Base-by-base conservation (phyloP, 2,113 vertebrate species). In the Antidorcas marsupialis region DNA sequence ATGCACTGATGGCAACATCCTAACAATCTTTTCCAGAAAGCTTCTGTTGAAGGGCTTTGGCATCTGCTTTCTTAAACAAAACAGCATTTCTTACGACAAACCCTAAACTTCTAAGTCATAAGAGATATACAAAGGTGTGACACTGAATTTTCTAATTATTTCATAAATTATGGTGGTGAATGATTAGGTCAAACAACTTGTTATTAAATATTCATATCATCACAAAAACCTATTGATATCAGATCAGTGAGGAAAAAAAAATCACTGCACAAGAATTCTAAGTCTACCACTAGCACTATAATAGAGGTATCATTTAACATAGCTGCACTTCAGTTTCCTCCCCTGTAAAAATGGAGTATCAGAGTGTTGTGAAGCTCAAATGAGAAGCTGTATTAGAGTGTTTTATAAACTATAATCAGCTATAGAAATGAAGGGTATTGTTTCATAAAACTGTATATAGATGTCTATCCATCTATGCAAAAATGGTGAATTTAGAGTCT, bases 41-140 rank as follows among this genome's bases (percentile, higher is more conserved):
- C 25, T 43, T 87, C 47, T 50, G 4, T 25, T 78, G 11, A 84
- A 96, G 14, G 30, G 87, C 30, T 67, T 76, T n/a, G 76, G 43
- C 47, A 85, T 83, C 39, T 87, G 30, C 74, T 87, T 95, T 62
- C 47, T 87, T 95, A 85, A 94, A 87, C 15, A 97, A 89, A 89
- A 94, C 0, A 92, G 3, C 12, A 45, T 47, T 23, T 83, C 87
- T 92, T 74, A 94, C 1, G 6, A 88, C 50, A 81, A 62, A 47
- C 25, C 25, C 74, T 90, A 28, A 92, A 67, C 67, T 71, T 90
- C 62, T 59, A 89, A 89, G 47, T 76, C 67, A 91, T 85, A 91
- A 94, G 33, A 60, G 81, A 93, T 79, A 94, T n/a, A 50, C 79
- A 88, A 87, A 91, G 52, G 25, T 64, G 52, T 93, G 59, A 78